phyloP scores from a whole-genome alignment of 2,113 vertebrate genomes.

The Caranx melampygus region DNA sequence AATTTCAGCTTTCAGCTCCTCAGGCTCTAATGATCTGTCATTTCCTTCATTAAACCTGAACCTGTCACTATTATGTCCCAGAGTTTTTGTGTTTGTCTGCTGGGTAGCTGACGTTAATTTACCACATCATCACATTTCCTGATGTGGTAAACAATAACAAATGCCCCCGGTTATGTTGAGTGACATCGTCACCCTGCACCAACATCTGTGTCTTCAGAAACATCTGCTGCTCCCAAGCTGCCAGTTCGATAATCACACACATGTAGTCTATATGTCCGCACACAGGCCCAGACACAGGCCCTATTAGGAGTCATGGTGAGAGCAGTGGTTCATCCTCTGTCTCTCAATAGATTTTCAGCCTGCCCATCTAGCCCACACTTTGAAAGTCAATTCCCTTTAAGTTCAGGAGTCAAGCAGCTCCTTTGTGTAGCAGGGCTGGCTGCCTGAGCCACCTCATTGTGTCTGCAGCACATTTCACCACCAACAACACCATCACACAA shows the following conservation, averaged over 20 bases:
- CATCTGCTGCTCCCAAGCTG: slow-evolving; percentile 63
- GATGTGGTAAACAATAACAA: slow-evolving; percentile 64
- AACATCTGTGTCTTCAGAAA: slow-evolving; percentile 60
- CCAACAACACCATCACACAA: background rate
- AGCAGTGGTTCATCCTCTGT: background rate
- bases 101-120: slow-evolving; percentile 31
- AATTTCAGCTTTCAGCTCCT: slow-evolving; percentile 4
- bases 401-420: slow-evolving; percentile 22
- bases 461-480: slow-evolving; percentile 11
- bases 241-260: background rate
- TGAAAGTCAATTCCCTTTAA: slow-evolving; percentile 39
- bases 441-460: slow-evolving; percentile 31
- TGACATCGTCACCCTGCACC: slow-evolving; percentile 44
- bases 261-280: background rate
- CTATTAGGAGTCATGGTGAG: background rate
- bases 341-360: background rate
- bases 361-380: background rate
- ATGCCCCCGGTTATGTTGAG: slow-evolving; percentile 44
- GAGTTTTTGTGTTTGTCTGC: too few relatives aligned
- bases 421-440: slow-evolving; percentile 17
- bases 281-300: background rate
- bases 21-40: slow-evolving; percentile 12
- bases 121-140: slow-evolving; percentile 45
- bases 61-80: slow-evolving; percentile 6
- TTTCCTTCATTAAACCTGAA: background rate